Evolutionary conservation across 2,888 invertebrate species (phyloP).

Genomic region (Hemicrepidius hirtus): DNA sequence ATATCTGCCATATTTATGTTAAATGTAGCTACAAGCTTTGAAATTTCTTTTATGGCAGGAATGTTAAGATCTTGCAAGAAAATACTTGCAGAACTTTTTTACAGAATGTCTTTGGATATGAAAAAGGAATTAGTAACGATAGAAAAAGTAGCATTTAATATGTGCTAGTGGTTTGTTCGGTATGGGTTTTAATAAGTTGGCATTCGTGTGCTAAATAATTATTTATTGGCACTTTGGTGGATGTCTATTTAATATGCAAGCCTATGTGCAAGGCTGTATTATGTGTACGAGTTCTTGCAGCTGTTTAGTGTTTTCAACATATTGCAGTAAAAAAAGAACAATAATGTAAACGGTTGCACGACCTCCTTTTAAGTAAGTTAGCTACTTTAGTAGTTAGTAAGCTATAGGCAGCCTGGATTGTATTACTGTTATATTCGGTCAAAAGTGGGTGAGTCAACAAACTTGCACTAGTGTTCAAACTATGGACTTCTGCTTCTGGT

Average conservation of each 20-base stretch:
- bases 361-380: slow-evolving; percentile 56
- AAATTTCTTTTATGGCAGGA: slow-evolving; percentile 11
- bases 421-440: slow-evolving; percentile 51
- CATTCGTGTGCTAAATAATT: slow-evolving; percentile 34
- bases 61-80: neutral
- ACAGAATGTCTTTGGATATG: slow-evolving; percentile 6
- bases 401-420: slow-evolving; percentile 60
- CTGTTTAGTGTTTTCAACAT: slow-evolving; percentile 37
- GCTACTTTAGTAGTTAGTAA: slow-evolving; percentile 62
- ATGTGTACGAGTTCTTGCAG: slow-evolving; percentile 44
- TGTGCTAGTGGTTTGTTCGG: slow-evolving; percentile 44
- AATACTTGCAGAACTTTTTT: neutral
- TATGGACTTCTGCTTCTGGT: slow-evolving; percentile 55
- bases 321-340: slow-evolving; percentile 4
- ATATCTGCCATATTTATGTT: slow-evolving; percentile 13
- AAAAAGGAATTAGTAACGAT: slow-evolving; percentile 41
- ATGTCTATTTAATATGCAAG: slow-evolving; percentile 46
- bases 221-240: slow-evolving; percentile 46
- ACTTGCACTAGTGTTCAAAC: slow-evolving; percentile 53
- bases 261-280: slow-evolving; percentile 44
- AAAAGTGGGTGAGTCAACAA: slow-evolving; percentile 52
- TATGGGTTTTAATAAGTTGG: slow-evolving; percentile 42
- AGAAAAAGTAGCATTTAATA: slow-evolving; percentile 38
- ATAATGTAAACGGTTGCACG: slow-evolving; percentile 41
- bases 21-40: neutral